Evolutionary conservation across 1,140 invertebrate genomes (phyloP), one percentile per base, ranked within the genome.

Genomic region (Batillaria attramentaria): DNA sequence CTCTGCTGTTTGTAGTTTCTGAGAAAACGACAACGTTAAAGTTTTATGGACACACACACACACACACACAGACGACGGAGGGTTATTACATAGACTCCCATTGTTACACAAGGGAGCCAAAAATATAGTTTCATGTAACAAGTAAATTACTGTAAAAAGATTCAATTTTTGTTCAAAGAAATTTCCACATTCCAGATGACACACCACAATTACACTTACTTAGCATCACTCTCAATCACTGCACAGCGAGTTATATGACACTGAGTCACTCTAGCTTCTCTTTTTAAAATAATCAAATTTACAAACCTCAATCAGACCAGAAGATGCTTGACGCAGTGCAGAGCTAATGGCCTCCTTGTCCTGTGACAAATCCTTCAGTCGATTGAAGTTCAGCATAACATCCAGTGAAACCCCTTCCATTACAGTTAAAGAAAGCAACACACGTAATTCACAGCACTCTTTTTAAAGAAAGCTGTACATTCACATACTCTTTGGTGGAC

Each of bases 311-410:
- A 98, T 92, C 0, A 98, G 87, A 41, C 93, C 93, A 70, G 92
- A 93, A n/a, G 94, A 92, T 3, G 96, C 96, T 78, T 95, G 95
- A 83, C 93, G 93, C 5, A 99, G 81, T 0, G 96, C 95, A 78
- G 93, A 92, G 5, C 94, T 91, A 82, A 99, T 97, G 0, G 94
- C 92, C 50, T 94, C 91, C 0, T 89, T 73, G 86, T 98, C 95
- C 65, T 91, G 93, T 3, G 94, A 93, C 0, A 99, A 85, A 37
- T 93, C 91, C 1, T 95, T 94, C 50, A 99, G 92, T 37, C 97
- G 93, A 86, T 98, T 97, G 87, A 99, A 99, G 80, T 94, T 97
- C 41, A 96, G 91, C 91, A 99, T 94, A 1, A 95, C 93, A 0
- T 95, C 93, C 50, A 99, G 88, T 2, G 96, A 93, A 37, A 99